Conservation (phyloP, 2,888 invertebrate genomes). For the Tenodera sinensis region DNA sequence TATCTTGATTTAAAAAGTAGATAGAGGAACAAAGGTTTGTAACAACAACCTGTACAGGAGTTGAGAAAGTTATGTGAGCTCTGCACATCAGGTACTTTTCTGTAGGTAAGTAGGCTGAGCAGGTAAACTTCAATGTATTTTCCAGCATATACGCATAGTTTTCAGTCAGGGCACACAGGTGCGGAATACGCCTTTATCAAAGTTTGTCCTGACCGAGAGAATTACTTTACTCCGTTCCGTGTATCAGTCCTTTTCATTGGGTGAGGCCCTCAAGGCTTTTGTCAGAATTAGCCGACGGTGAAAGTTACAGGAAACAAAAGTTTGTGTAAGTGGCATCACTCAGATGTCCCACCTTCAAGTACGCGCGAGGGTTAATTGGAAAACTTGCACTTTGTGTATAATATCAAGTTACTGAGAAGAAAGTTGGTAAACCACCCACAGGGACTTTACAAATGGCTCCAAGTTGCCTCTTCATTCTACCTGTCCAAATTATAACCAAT, state of each 20-base stretch:
- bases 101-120: too few relatives aligned
- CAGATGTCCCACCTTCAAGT: neutral
- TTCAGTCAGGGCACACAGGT: too few relatives aligned
- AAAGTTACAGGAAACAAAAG: neutral
- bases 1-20: too few relatives aligned
- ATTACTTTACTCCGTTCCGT: neutral
- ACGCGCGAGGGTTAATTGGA: constrained; percentile 6
- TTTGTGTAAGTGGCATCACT: neutral
- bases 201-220: neutral
- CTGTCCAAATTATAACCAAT: too few relatives aligned
- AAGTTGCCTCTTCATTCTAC: too few relatives aligned
- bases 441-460: neutral
- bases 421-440: neutral
- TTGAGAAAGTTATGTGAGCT: too few relatives aligned
- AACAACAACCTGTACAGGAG: too few relatives aligned
- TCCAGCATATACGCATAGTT: too few relatives aligned
- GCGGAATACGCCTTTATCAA: neutral
- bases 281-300: neutral
- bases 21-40: too few relatives aligned
- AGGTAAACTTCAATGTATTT: too few relatives aligned
- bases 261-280: neutral
- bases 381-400: constrained; percentile 1
- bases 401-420: neutral
- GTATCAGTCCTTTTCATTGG: neutral
- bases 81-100: too few relatives aligned